Evolutionary conservation across 2,888 invertebrate genomes (phyloP).

Genomic region (Dione juno): DNA sequence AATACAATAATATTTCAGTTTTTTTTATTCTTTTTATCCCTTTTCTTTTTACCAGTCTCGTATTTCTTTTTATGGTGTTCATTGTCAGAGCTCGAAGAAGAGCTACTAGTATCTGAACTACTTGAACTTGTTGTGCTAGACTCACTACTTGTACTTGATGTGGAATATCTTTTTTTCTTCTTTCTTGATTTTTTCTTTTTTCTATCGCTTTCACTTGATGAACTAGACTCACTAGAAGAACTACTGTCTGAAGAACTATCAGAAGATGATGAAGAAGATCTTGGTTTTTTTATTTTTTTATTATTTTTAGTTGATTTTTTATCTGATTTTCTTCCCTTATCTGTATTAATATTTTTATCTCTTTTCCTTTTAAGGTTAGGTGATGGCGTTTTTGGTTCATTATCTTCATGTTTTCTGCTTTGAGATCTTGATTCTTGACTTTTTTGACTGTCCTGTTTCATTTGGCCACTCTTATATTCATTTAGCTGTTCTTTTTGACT

Average conservation of each 20-base stretch:
- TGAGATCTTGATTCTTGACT: slow-evolving; percentile 36
- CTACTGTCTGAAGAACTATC: slow-evolving; percentile 67
- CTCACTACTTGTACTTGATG: slow-evolving; percentile 64
- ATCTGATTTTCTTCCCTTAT: slow-evolving; percentile 48
- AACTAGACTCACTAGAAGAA: slow-evolving; percentile 67
- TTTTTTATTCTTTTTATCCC: slow-evolving; percentile 56
- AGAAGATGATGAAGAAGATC: slow-evolving; percentile 65
- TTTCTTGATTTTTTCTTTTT: slow-evolving; percentile 60
- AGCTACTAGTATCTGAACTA: slow-evolving; percentile 62
- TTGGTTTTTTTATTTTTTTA: slow-evolving; percentile 55
- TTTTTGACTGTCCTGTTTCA: slow-evolving; percentile 31
- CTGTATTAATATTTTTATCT: slow-evolving; percentile 44
- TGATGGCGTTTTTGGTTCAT: slow-evolving; percentile 48
- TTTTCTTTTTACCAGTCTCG: slow-evolving; percentile 53
- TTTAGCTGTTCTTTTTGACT: slow-evolving; percentile 34
- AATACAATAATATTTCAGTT: slow-evolving; percentile 38
- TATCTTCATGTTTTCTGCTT: slow-evolving; percentile 37
- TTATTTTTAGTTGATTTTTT: slow-evolving; percentile 43
- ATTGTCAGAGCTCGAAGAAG: slow-evolving; percentile 68
- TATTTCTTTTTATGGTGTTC: slow-evolving; percentile 58
- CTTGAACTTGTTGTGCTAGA: slow-evolving; percentile 58
- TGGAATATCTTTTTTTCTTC: slow-evolving; percentile 63
- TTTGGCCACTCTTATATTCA: slow-evolving; percentile 25
- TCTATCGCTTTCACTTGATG: slow-evolving; percentile 65
- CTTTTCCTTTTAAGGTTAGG: slow-evolving; percentile 42